phyloP scores from a whole-genome alignment of 2,113 vertebrate species.

The Aegotheles bennettii region DNA sequence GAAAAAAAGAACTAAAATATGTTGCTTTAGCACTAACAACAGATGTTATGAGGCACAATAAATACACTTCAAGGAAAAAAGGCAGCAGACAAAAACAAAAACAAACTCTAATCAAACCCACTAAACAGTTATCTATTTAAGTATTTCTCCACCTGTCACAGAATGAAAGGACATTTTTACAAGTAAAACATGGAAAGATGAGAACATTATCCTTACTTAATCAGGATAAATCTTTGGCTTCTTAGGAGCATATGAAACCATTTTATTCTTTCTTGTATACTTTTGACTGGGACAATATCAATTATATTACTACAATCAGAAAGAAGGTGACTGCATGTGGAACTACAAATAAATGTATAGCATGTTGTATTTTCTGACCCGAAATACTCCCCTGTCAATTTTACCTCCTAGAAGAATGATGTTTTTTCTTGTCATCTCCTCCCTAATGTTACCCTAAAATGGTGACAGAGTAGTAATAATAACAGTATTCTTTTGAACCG shows the following conservation, averaged over 20 bases:
- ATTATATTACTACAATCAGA: neutral
- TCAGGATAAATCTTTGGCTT: neutral
- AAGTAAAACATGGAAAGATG: neutral
- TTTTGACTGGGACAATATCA: neutral
- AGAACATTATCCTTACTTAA: neutral
- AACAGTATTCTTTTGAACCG: neutral
- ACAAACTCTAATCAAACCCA: neutral
- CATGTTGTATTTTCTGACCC: neutral
- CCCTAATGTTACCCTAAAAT: neutral
- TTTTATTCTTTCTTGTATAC: neutral
- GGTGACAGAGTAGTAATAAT: neutral
- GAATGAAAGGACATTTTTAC: neutral
- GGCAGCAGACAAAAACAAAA: neutral
- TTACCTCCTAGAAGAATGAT: neutral
- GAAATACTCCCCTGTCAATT: neutral
- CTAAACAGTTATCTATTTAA: neutral
- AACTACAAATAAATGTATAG: neutral
- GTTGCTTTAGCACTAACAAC: neutral
- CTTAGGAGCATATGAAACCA: neutral
- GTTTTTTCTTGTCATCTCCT: neutral
- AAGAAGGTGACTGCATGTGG: neutral
- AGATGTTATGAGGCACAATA: neutral
- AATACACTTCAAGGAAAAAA: neutral
- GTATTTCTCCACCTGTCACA: neutral
- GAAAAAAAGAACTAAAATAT: conserved; percentile 23